Percentiles rank a stretch among this genome's conserved stretches.
phyloP scores from a whole-genome alignment of 2,113 vertebrate genomes.

The Chrysochloris asiatica region DNA sequence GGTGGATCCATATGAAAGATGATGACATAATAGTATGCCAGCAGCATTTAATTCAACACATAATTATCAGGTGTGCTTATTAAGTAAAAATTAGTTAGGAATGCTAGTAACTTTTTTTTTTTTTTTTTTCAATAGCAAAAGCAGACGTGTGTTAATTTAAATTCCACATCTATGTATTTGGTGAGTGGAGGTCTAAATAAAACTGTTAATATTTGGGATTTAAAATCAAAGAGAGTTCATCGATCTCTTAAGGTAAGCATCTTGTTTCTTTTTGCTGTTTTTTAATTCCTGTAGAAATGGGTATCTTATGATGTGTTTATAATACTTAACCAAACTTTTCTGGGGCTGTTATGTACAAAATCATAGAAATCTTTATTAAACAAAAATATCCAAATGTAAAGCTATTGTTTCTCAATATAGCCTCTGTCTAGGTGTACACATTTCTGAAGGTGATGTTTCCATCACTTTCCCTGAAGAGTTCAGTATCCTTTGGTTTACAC shows the following conservation, averaged over 20 bases:
- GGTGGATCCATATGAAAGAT: not conserved
- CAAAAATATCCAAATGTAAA: too few species aligned
- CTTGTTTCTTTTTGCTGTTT: not conserved
- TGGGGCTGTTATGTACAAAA: too few species aligned
- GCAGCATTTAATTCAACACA: not conserved
- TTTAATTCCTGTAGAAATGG: not conserved
- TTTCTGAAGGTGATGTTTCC: too few species aligned
- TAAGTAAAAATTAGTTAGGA: not conserved
- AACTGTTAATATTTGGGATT: conserved; percentile 96
- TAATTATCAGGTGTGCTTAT: not conserved
- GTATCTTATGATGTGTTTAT: conserved; percentile 17
- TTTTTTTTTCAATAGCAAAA: conserved; percentile 88
- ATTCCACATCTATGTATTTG: conserved; percentile 90
- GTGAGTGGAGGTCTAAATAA: conserved; percentile 94
- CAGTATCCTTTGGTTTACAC: too few species aligned
- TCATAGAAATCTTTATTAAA: too few species aligned
- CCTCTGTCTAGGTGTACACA: too few species aligned
- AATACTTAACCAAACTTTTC: conserved; percentile 13
- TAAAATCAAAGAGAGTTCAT: conserved; percentile 93
- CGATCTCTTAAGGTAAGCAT: conserved; percentile 91
- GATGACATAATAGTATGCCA: not conserved
- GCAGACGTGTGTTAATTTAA: conserved; percentile 93
- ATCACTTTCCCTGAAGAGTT: too few species aligned
- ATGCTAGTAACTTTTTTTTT: not conserved
- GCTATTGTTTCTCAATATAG: too few species aligned